phyloP scores from a whole-genome alignment of 2,797 vertebrate species.

The Apogon talboti region DNA sequence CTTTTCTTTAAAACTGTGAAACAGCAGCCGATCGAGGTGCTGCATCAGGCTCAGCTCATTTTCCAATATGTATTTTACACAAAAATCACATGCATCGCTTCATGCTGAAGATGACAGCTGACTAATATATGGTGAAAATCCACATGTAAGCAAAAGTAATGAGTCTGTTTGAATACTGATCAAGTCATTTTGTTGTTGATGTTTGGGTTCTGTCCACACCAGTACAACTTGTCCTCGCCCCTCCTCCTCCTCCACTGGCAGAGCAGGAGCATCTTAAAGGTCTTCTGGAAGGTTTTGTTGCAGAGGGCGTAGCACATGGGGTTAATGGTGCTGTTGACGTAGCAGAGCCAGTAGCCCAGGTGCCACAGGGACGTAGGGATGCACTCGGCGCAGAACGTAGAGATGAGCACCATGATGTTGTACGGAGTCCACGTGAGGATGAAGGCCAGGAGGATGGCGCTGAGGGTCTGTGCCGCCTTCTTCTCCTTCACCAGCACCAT shows the following conservation, averaged over 20 bases:
- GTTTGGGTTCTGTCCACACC: conserved; percentile 87
- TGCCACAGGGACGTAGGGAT: conserved; percentile 94
- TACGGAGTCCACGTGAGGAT: conserved; percentile 99
- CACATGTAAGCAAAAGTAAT: conserved; percentile 1
- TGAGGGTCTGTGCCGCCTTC: conserved; percentile 97
- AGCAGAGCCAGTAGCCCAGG: conserved; percentile 98
- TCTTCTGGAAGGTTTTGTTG: conserved; percentile 99
- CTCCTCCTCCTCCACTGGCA: conserved; percentile 93
- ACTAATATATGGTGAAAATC: conserved; percentile 24
- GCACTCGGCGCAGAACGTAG: conserved; percentile 94
- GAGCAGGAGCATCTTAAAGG: conserved; percentile 95
- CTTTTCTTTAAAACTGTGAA: conserved; percentile 14
- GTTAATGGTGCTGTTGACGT: conserved; percentile 98
- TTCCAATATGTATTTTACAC: conserved; percentile 41
- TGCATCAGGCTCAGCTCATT: conserved; percentile 30
- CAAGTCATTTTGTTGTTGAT: conserved; percentile 76
- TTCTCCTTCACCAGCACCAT: conserved; percentile 98
- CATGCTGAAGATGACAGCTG: conserved; percentile 42
- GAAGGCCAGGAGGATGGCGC: conserved; percentile 97
- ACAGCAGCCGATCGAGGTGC: conserved; percentile 14
- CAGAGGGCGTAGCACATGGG: conserved; percentile 99
- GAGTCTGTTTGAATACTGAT: conserved; percentile 4
- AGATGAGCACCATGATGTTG: conserved; percentile 99
- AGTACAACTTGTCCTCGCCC: conserved; percentile 90
- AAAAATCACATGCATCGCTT: conserved; percentile 50